These are phyloP conservation scores for Danionella cerebrum DNA, from an alignment of 2,113 vertebrate genomes.

Conservation along the genomic window DNA sequence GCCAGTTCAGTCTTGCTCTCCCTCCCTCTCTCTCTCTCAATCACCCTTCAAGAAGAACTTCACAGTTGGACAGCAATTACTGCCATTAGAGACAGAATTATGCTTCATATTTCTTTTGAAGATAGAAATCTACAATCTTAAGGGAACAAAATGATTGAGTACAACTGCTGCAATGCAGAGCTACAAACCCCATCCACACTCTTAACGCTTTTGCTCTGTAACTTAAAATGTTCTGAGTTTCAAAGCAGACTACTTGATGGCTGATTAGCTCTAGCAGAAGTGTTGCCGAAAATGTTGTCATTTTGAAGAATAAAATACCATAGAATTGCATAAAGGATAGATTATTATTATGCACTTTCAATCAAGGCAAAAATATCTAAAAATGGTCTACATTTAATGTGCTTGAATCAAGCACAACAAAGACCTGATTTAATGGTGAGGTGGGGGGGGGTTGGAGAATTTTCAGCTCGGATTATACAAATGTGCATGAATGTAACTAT, in stretches of 20 bases:
- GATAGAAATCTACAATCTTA: background rate
- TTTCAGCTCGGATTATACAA: too few relatives aligned
- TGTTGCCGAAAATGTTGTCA: too few relatives aligned
- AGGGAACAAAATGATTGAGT: background rate
- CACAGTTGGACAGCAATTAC: background rate
- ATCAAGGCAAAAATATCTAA: background rate
- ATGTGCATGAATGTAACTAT: background rate
- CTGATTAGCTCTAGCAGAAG: background rate
- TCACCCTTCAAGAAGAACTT: background rate
- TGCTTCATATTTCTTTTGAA: background rate
- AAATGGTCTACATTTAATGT: too few relatives aligned
- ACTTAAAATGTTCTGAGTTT: background rate
- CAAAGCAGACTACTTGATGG: background rate
- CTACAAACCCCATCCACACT: background rate
- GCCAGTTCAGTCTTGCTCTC: slow-evolving; percentile 19
- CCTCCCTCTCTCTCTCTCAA: background rate
- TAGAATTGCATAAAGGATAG: too few relatives aligned
- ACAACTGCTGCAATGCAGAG: background rate
- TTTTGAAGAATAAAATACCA: too few relatives aligned
- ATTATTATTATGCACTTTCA: background rate
- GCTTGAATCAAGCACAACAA: too few relatives aligned
- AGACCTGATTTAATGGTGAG: too few relatives aligned
- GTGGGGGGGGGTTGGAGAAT: too few relatives aligned
- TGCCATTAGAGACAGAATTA: background rate
- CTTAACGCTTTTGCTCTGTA: background rate